Evolutionary conservation across 2,888 invertebrate species (phyloP), one percentile per base, ranked within the genome.

Genomic region (Adelognathus sp.): DNA sequence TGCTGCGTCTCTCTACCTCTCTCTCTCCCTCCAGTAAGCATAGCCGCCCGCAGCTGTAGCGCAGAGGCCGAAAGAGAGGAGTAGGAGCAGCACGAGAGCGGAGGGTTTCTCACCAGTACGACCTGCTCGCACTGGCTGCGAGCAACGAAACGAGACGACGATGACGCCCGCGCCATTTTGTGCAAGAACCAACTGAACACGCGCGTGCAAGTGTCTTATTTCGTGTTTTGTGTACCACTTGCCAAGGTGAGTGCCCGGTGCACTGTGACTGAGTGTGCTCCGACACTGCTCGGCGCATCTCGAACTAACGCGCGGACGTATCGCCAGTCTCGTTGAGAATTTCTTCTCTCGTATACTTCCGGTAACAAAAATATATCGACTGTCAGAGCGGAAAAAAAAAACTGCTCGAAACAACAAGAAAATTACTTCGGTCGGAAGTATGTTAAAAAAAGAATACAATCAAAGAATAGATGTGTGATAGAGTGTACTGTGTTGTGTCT

Each of bases 111-210:
- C 29, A 29, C 33, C 74, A 79, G 74, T 79, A 79, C 67, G 71
- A 54, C 66, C 71, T 61, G 79, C 79, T 75, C 79, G 71, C 66
- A 66, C 66, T 54, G 61, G 75, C 75, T 36, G 71, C 75, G 79
- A 75, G 71, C 75, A 79, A 71, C 79, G 58, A 58, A 41, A 74
- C 73, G 74, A 71, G 61, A 46, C 66, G 61, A 46, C 66, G 52
- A 64, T 74, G 78, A 71, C 61, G 79, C 61, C 66, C 79, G 66
- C 79, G 75, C 75, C 79, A 75, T 79, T 79, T 79, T 79, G 75
- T 75, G 46, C 66, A 21, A 63, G 36, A 18, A 18, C 14, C 39
- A 44, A 60, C 50, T 66, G 60, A 79, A 60, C 81, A 83, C 83
- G 81, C 79, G 83, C 76, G 78, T 73, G 24, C 36, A 44, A 69